Conservation (phyloP, 1,140 invertebrate genomes). For the Leptopilina clavipes region DNA sequence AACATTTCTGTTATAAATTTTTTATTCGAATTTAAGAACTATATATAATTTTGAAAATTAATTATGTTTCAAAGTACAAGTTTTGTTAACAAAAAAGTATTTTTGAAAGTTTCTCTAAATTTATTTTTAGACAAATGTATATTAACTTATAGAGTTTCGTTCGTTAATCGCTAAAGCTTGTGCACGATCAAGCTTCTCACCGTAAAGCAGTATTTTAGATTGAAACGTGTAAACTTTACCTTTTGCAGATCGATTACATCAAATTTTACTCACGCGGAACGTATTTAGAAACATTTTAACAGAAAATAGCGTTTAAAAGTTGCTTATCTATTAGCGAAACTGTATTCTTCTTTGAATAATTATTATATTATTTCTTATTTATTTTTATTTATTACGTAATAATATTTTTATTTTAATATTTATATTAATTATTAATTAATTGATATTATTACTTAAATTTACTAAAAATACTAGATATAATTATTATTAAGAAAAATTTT, state of each 20-base stretch:
- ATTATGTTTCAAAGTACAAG: not conserved
- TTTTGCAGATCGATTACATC: slow-evolving; percentile 7
- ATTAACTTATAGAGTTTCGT: slow-evolving; percentile 52
- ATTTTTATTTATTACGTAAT: too few species aligned
- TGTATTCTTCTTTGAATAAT: too few species aligned
- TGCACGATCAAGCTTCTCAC: slow-evolving; percentile 41
- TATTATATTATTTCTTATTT: too few species aligned
- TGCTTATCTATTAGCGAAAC: too few species aligned
- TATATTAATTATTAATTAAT: too few species aligned
- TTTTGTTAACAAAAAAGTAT: not conserved
- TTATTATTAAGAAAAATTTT: too few species aligned
- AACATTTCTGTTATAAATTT: too few species aligned
- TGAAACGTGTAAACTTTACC: slow-evolving; percentile 34
- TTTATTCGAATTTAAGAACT: not conserved
- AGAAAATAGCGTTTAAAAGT: too few species aligned
- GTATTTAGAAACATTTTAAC: slow-evolving; percentile 12
- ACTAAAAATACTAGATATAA: too few species aligned
- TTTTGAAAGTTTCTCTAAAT: slow-evolving; percentile 31
- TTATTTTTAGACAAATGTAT: slow-evolving; percentile 57
- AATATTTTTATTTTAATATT: too few species aligned
- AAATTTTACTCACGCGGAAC: slow-evolving; percentile 48
- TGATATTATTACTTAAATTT: too few species aligned
- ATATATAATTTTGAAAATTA: too few species aligned
- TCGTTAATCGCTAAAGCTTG: slow-evolving; percentile 56
- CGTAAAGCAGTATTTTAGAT: slow-evolving; percentile 46